Evolutionary conservation across 35 echinoderm and acorn worm species (phyloP), one percentile per base, ranked within the genome.

Genomic region (Heliocidaris tuberculata): DNA sequence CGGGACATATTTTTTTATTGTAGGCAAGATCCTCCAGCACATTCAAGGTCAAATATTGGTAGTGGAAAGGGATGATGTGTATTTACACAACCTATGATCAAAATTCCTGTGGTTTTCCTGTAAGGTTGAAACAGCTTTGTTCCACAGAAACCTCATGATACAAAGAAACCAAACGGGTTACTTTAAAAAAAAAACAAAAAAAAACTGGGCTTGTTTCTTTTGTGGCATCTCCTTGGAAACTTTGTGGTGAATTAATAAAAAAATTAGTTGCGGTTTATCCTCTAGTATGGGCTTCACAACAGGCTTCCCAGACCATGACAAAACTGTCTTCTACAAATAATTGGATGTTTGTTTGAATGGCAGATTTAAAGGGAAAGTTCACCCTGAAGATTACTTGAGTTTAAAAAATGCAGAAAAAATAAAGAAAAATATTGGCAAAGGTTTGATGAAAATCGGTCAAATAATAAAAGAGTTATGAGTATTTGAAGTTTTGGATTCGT

Each of bases 21-120:
- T 19, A 78, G 27, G 19, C 65, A 27, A 21, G 7, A 78, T 78
- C 27, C 65, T 78, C 27, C 7, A 60, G 59, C 21, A 78, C 65
- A 78, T 78, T 2, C 65, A 27, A n/a, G 65, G 21, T 4, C 21
- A 0, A 78, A 21, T 2, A 21, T 78, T n/a, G 65, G 65, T 78
- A 27, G 65, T 78, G 65, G 6, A 78, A 0, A 78, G 27, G 6
- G 15, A 21, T 78, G 65, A n/a, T 78, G 0, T 8, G 6, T 78
- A n/a, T n/a, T 78, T 78, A 78, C 65, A 78, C 65, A 78, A 78
- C 0, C 65, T 7, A 78, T 78, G 27, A 78, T 78, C 19, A 78
- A 78, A 78, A 78, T 78, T 78, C 65, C 21, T 78, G 65, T 78
- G 65, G 65, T 78, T 78, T 78, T 78, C 65, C 65, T 78, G 65